Percentiles rank a stretch among this genome's conserved stretches.
phyloP scores from a whole-genome alignment of 1,140 invertebrate genomes.

The Melitaea cinxia region DNA sequence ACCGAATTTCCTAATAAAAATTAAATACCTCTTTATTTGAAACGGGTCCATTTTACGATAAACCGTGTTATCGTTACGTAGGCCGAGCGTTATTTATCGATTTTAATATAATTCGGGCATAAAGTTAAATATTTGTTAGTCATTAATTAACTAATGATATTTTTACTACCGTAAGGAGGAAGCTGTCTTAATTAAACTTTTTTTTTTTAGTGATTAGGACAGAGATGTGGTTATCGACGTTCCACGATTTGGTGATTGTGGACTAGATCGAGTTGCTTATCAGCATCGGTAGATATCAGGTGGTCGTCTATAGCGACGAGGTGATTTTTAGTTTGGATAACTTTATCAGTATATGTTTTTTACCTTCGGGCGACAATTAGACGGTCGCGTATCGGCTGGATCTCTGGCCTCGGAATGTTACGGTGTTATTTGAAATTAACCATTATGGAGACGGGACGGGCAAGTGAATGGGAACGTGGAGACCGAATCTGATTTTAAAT shows the following conservation, averaged over 20 bases:
- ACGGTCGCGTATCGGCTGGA: background rate
- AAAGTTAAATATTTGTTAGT: conserved; percentile 21
- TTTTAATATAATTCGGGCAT: conserved; percentile 2
- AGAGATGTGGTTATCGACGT: background rate
- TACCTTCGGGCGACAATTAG: background rate
- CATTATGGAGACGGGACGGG: no score
- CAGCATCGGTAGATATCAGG: background rate
- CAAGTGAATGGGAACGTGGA: no score
- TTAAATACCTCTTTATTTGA: background rate
- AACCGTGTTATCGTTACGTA: background rate
- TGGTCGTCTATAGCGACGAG: background rate
- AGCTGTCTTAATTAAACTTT: background rate
- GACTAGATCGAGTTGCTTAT: background rate
- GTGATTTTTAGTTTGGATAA: background rate
- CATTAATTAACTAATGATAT: conserved; percentile 18
- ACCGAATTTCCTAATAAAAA: background rate
- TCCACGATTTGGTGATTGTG: background rate
- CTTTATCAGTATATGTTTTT: background rate
- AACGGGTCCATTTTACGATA: conserved; percentile 1
- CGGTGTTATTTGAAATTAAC: background rate
- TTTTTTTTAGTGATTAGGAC: background rate
- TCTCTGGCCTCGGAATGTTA: background rate
- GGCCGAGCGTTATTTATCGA: conserved; percentile 2
- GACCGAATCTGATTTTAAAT: no score
- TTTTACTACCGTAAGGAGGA: background rate